Evolutionary conservation across 2,113 vertebrate genomes (phyloP).

Genomic region (Microcebus jonahi): DNA sequence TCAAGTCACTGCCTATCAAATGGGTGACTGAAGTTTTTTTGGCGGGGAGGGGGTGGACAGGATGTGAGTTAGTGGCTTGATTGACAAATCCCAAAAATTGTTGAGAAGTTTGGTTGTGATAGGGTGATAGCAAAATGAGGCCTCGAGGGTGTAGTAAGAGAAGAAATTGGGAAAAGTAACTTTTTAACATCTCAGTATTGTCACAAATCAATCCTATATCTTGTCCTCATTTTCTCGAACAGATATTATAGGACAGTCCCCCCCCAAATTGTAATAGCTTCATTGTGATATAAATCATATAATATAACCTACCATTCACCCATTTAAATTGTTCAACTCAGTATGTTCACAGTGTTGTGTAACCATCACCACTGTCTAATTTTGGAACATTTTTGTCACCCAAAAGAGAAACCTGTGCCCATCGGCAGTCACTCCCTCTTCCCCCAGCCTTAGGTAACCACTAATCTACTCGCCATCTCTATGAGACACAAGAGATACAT

Average conservation of each 20-base stretch:
- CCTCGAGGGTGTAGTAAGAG: not conserved
- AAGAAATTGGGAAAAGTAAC: not conserved
- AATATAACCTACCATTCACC: not conserved
- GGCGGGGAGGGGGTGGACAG: not conserved
- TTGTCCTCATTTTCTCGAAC: not conserved
- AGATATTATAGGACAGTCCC: not conserved
- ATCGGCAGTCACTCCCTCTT: not conserved
- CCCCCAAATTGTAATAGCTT: not conserved
- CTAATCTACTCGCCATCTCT: not conserved
- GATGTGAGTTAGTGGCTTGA: not conserved
- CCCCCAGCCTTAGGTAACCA: not conserved
- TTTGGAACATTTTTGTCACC: conserved; percentile 22
- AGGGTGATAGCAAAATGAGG: not conserved
- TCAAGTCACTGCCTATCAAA: not conserved
- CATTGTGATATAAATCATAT: not conserved
- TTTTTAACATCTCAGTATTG: not conserved
- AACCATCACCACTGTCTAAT: not conserved
- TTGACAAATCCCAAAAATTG: not conserved
- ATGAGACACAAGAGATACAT: not conserved
- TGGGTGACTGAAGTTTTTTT: not conserved
- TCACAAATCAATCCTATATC: not conserved
- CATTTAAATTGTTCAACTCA: not conserved
- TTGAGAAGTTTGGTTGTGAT: not conserved
- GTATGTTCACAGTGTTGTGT: not conserved
- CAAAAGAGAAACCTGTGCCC: not conserved